phyloP scores from a whole-genome alignment of 2,113 vertebrate species.

The Lynx canadensis region DNA sequence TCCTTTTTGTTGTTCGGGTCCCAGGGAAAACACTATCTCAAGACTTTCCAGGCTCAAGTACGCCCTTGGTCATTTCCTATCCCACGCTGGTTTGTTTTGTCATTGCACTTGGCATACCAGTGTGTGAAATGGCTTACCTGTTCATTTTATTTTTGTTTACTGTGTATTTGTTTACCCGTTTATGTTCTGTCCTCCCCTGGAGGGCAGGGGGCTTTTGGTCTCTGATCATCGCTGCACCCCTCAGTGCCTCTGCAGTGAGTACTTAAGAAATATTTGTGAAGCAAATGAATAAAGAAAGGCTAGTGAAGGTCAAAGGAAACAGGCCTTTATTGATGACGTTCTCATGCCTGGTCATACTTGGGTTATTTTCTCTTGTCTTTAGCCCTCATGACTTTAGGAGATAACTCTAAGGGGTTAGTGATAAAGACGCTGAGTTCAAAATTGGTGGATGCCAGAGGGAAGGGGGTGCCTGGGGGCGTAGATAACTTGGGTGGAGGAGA shows the following conservation, averaged over 20 bases:
- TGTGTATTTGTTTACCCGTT: too few species aligned
- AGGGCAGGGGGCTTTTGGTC: neutral
- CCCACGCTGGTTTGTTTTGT: accelerated
- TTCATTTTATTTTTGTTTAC: too few species aligned
- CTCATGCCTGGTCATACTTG: neutral
- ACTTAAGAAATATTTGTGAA: neutral
- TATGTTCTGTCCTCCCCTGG: too few species aligned
- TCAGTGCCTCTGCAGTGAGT: neutral
- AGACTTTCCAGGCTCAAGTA: neutral
- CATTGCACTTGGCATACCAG: neutral
- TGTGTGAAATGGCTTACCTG: neutral
- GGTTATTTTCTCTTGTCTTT: neutral
- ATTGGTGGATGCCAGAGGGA: neutral
- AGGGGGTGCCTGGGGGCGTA: neutral
- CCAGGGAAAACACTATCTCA: neutral
- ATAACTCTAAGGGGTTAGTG: neutral
- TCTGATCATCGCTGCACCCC: neutral
- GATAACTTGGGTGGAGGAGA: neutral
- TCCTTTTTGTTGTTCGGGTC: neutral
- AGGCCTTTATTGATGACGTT: neutral
- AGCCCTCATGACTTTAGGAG: neutral
- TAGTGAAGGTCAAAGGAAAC: neutral
- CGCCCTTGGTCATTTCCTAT: neutral
- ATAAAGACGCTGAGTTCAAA: neutral
- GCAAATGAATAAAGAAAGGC: neutral